Percentiles rank a stretch among this genome's conserved stretches.
Evolutionary conservation across 2,888 invertebrate genomes (phyloP).

Genomic region (Minunthozetes semirufus): DNA sequence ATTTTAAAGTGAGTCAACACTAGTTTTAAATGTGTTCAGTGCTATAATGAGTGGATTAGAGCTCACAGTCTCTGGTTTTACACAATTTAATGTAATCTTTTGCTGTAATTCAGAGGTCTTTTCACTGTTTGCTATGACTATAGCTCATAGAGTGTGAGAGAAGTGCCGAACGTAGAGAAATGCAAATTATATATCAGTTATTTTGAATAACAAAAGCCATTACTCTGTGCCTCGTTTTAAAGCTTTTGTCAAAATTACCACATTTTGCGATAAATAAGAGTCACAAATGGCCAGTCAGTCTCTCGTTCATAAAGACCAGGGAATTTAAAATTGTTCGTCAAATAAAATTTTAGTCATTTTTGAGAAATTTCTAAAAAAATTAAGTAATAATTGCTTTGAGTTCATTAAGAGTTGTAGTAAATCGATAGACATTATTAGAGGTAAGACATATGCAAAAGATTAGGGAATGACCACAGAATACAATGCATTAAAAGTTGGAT

Average conservation of each 20-base stretch:
- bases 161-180: neutral
- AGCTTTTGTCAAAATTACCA: neutral
- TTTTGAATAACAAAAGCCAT: constrained; percentile 23
- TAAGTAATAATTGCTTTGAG: neutral
- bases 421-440: neutral
- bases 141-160: neutral
- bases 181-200: constrained; percentile 5
- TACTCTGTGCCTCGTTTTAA: neutral
- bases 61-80: neutral
- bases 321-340: neutral
- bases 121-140: neutral
- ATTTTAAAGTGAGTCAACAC: constrained; percentile 10
- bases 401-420: neutral
- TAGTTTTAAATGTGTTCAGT: neutral
- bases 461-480: constrained; percentile 6
- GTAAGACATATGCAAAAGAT: neutral
- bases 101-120: neutral
- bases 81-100: neutral
- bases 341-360: neutral
- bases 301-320: neutral
- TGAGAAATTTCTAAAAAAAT: neutral
- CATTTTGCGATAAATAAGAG: no score
- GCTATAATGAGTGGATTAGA: neutral
- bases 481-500: neutral
- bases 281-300: neutral